phyloP scores from a whole-genome alignment of 2,113 vertebrate genomes.

The Tonatia bakeri region DNA sequence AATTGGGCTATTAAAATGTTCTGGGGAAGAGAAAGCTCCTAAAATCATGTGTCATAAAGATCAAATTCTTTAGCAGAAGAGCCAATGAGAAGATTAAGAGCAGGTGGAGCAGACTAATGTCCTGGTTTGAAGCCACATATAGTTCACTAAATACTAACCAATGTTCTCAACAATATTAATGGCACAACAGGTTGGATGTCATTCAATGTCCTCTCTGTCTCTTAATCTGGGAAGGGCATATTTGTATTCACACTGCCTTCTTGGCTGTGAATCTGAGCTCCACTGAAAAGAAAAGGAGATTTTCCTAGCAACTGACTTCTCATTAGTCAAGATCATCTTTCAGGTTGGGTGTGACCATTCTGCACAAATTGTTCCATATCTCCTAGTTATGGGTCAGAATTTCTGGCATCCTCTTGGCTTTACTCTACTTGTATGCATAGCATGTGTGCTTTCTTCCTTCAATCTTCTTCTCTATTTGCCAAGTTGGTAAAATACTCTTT shows the following conservation, averaged over 20 bases:
- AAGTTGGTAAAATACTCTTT: neutral
- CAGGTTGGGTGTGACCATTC: neutral
- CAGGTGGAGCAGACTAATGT: slow-evolving; percentile 78
- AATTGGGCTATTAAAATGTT: slow-evolving; percentile 82
- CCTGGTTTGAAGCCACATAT: slow-evolving; percentile 73
- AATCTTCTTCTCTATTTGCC: neutral
- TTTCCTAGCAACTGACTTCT: neutral
- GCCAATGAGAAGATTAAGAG: slow-evolving; percentile 84
- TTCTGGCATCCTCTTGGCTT: neutral
- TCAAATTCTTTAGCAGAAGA: slow-evolving; percentile 84
- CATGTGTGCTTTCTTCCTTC: neutral
- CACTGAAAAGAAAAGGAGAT: neutral
- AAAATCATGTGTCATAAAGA: slow-evolving; percentile 85
- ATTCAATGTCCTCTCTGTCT: neutral
- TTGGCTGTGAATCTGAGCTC: neutral
- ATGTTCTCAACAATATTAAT: neutral
- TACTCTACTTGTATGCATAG: neutral
- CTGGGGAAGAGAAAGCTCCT: slow-evolving; percentile 85
- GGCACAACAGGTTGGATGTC: neutral
- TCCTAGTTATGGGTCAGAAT: neutral
- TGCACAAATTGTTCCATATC: neutral
- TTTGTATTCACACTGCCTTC: neutral
- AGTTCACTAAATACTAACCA: neutral
- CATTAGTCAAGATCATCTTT: neutral
- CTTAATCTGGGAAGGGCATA: neutral